Percentiles rank a stretch among this genome's conserved stretches.
These are phyloP conservation scores for Apis cerana DNA, from an alignment of 1,140 invertebrate species.

Conservation along the genomic window DNA sequence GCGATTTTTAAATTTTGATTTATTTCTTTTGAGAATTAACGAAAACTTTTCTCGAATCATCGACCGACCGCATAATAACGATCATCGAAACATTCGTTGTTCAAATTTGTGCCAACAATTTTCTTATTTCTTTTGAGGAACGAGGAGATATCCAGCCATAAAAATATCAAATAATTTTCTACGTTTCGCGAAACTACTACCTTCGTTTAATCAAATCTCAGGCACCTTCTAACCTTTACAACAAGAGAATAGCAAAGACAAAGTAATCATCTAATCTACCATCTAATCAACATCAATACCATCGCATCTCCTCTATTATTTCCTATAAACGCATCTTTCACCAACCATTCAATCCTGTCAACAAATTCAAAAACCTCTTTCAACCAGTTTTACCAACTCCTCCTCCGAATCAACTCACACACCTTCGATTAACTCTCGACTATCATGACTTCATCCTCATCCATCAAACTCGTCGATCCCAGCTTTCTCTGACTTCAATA, in stretches of 20 bases:
- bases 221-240: not conserved
- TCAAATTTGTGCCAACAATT: too few species aligned
- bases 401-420: not conserved
- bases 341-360: not conserved
- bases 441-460: not conserved
- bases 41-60: too few species aligned
- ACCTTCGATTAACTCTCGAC: not conserved
- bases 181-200: not conserved
- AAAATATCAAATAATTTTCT: too few species aligned
- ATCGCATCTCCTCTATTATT: not conserved
- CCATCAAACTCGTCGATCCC: not conserved
- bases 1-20: too few species aligned
- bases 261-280: not conserved
- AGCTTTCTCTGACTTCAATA: not conserved
- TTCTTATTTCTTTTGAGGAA: too few species aligned
- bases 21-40: too few species aligned
- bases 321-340: not conserved
- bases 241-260: too few species aligned
- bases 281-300: not conserved
- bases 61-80: too few species aligned
- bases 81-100: too few species aligned
- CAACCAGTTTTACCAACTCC: not conserved
- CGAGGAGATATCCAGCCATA: not conserved
- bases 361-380: not conserved
- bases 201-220: not conserved